Percentiles rank a stretch among this genome's conserved stretches.
phyloP scores from a whole-genome alignment of 92 coral and sea anemone species.

The Nematostella vectensis region DNA sequence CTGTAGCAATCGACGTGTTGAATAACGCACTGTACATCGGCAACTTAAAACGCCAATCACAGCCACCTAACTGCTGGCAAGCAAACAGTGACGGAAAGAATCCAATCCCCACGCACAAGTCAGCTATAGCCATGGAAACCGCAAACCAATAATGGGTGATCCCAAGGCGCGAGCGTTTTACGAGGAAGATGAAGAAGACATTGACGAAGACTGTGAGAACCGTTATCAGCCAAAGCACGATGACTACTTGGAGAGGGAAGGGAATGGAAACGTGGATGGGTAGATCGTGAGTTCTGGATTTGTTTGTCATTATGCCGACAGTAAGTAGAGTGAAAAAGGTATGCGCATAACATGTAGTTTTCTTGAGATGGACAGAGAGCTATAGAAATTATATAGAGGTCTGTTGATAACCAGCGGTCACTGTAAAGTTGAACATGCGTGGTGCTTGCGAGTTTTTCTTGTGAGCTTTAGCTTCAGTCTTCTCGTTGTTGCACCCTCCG shows the following conservation, averaged over 20 bases:
- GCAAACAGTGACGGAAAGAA: slow-evolving; percentile 3
- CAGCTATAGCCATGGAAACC: neutral
- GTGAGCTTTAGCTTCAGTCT: too few species aligned
- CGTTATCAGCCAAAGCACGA: neutral
- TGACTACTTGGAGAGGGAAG: neutral
- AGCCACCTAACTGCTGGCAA: neutral
- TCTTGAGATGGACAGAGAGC: too few species aligned
- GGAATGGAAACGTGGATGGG: neutral
- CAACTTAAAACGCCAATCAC: neutral
- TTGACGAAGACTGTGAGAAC: neutral
- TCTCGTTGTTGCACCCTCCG: too few species aligned
- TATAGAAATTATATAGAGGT: too few species aligned
- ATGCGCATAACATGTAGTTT: too few species aligned
- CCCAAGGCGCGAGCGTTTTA: neutral
- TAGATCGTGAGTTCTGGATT: neutral
- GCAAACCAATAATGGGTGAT: neutral
- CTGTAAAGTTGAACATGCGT: too few species aligned
- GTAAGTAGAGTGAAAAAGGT: too few species aligned
- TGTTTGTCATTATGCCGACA: neutral
- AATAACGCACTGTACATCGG: neutral
- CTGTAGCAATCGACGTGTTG: neutral
- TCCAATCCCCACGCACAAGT: slow-evolving; percentile 1
- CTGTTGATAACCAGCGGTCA: too few species aligned
- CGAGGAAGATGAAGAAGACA: neutral
- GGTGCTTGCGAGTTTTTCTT: too few species aligned